Evolutionary conservation across 2,797 vertebrate genomes (phyloP).

Genomic region (Trachurus trachurus): DNA sequence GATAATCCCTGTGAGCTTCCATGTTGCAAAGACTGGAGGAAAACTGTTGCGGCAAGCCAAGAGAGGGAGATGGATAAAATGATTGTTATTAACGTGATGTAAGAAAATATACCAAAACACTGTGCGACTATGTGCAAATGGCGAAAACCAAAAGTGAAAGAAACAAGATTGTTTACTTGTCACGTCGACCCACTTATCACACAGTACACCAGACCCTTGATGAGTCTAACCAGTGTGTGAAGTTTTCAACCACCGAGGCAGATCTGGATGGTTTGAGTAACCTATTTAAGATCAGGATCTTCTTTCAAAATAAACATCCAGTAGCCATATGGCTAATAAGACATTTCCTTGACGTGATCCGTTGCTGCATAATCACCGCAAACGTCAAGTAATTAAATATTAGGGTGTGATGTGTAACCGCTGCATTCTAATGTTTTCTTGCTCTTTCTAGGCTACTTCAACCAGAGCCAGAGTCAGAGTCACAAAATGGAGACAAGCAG

Average conservation of each 20-base stretch:
- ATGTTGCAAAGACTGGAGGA: neutral
- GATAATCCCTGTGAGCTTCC: neutral
- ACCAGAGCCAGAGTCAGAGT: conserved; percentile 75
- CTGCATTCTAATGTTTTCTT: conserved; percentile 1
- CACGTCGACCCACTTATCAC: conserved; percentile 31
- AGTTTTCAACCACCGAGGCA: conserved; percentile 9
- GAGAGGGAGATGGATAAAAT: neutral
- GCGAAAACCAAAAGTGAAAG: conserved; percentile 60
- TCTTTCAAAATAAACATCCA: conserved; percentile 14
- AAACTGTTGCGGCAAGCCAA: neutral
- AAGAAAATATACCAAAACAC: conserved; percentile 5
- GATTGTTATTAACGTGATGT: neutral
- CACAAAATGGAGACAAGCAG: conserved; percentile 56
- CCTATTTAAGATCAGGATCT: neutral
- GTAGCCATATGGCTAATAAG: neutral
- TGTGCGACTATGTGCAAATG: conserved; percentile 12
- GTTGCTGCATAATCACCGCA: neutral
- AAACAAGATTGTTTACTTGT: conserved; percentile 40
- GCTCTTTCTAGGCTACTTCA: conserved; percentile 60
- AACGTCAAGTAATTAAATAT: neutral
- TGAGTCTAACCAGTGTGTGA: conserved; percentile 10
- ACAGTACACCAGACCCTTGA: neutral
- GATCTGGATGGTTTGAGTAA: neutral
- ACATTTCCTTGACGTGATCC: neutral
- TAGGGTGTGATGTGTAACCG: conserved; percentile 10